Evolutionary conservation across 2,888 invertebrate genomes (phyloP).

Genomic region (Rhamphomyia laevipes): DNA sequence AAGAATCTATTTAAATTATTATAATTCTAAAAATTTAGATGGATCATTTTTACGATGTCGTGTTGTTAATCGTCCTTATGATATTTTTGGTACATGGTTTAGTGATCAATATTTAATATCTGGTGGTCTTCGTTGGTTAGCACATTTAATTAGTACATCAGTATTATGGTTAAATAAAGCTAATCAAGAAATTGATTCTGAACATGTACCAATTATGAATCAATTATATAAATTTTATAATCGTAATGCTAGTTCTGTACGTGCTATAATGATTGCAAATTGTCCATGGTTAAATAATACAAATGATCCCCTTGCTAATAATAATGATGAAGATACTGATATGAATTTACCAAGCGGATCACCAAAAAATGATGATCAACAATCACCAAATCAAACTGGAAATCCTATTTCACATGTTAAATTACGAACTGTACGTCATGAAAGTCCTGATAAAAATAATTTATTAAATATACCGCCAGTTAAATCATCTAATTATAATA

Average conservation of each 20-base stretch:
- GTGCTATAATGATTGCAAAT: constrained; percentile 65
- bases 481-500: neutral
- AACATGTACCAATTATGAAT: constrained; percentile 65
- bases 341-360: neutral
- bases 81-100: constrained; percentile 84
- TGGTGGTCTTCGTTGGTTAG: constrained; percentile 70
- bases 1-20: neutral
- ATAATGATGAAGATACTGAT: neutral
- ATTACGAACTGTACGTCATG: neutral
- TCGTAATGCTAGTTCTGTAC: constrained; percentile 64
- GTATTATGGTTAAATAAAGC: constrained; percentile 73
- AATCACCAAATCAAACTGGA: neutral
- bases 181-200: constrained; percentile 65
- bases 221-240: constrained; percentile 65
- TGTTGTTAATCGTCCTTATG: constrained; percentile 72
- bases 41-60: constrained; percentile 59
- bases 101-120: constrained; percentile 68
- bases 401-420: neutral
- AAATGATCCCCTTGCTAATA: constrained; percentile 23
- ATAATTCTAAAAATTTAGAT: constrained; percentile 34
- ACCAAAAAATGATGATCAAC: neutral
- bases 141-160: constrained; percentile 60
- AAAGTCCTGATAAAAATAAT: neutral
- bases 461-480: neutral
- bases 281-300: constrained; percentile 41